These are phyloP conservation scores for Damaliscus lunatus DNA, from an alignment of 2,113 vertebrate species.

Conservation along the genomic window DNA sequence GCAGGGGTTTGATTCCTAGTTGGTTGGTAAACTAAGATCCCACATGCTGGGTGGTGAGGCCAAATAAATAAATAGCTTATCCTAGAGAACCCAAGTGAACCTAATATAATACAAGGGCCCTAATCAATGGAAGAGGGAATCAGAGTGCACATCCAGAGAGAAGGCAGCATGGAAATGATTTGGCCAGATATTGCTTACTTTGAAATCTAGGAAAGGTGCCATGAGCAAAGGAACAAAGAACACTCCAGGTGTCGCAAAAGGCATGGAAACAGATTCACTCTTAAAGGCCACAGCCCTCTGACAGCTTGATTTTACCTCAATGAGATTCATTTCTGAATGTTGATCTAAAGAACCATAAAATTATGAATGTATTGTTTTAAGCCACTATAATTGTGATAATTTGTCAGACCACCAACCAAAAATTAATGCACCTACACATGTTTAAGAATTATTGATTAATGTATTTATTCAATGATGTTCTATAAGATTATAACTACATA, in stretches of 20 bases:
- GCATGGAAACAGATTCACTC: background rate
- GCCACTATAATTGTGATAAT: background rate
- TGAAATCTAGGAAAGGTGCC: background rate
- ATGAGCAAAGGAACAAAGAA: background rate
- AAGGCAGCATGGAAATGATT: accelerated
- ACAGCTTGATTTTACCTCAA: background rate
- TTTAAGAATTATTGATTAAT: background rate
- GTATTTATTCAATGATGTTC: background rate
- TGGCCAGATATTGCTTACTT: background rate
- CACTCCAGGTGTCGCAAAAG: background rate
- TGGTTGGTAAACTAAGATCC: background rate
- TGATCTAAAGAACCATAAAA: background rate
- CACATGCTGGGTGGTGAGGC: background rate
- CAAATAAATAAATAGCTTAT: background rate
- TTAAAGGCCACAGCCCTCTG: background rate
- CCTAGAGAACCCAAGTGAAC: background rate
- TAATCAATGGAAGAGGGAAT: background rate
- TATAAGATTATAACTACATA: background rate
- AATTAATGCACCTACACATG: background rate
- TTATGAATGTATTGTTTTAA: background rate
- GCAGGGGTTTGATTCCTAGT: background rate
- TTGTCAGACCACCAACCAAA: background rate
- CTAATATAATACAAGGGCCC: background rate
- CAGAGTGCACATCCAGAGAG: background rate
- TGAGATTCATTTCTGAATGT: background rate